A percentile compares a stretch with the other conserved stretches of the same genome.
Conservation (phyloP, 1,140 invertebrate genomes). For the Xylocopa sonorina region DNA sequence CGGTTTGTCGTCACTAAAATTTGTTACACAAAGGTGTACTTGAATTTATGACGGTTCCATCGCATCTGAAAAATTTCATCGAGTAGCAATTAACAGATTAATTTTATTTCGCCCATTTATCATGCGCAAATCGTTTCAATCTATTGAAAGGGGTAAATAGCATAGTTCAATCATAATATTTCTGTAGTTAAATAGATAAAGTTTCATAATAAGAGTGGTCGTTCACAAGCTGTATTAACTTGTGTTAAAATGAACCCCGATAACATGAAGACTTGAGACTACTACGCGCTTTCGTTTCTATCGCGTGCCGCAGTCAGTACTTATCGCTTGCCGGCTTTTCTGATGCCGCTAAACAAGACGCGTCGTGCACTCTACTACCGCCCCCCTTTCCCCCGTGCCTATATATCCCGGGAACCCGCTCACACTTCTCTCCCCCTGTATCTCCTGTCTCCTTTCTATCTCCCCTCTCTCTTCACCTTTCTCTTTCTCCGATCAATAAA, state of each 20-base stretch:
- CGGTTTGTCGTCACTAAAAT: slow-evolving; percentile 21
- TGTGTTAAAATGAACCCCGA: not conserved
- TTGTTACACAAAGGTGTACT: slow-evolving; percentile 4
- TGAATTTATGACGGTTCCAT: not conserved
- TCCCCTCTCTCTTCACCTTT: slow-evolving; percentile 61
- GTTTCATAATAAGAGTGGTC: not conserved
- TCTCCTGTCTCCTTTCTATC: slow-evolving; percentile 50
- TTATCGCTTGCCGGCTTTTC: slow-evolving; percentile 61
- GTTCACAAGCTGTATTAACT: not conserved
- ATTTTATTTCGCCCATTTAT: no score
- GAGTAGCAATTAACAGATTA: not conserved
- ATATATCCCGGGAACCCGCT: slow-evolving; percentile 16
- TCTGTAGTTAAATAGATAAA: not conserved
- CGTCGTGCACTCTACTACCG: slow-evolving; percentile 57
- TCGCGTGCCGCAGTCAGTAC: slow-evolving; percentile 64
- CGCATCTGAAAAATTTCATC: not conserved
- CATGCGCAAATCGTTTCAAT: no score
- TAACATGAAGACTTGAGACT: slow-evolving; percentile 20
- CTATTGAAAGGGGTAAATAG: not conserved
- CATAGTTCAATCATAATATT: not conserved
- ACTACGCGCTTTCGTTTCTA: slow-evolving; percentile 32
- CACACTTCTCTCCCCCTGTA: slow-evolving; percentile 33
- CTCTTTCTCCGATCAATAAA: slow-evolving; percentile 81
- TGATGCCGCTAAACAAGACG: slow-evolving; percentile 69
- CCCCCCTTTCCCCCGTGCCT: no score